Conservation (phyloP, 2,797 vertebrate genomes). For the Spheniscus humboldti region DNA sequence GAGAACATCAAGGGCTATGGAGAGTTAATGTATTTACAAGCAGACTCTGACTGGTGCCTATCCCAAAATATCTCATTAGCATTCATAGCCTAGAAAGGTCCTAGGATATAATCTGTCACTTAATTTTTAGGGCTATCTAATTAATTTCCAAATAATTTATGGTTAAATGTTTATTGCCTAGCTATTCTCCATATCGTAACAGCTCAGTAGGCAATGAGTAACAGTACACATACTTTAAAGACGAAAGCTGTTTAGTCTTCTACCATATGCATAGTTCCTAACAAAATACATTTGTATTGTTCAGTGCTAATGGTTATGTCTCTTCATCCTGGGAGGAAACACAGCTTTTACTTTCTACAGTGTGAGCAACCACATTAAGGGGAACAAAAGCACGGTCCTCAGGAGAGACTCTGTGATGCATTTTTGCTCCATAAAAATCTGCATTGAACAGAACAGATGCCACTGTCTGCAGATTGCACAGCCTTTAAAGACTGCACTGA, state of each 20-base stretch:
- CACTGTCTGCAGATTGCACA: neutral
- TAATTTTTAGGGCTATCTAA: neutral
- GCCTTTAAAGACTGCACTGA: neutral
- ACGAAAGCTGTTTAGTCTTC: neutral
- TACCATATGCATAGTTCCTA: neutral
- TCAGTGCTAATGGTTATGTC: neutral
- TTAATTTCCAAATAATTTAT: constrained; percentile 33
- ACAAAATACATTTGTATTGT: neutral
- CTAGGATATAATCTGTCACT: neutral
- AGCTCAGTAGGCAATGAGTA: constrained; percentile 25
- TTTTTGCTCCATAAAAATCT: constrained; percentile 21
- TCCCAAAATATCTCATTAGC: constrained; percentile 5
- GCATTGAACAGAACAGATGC: constrained; percentile 7
- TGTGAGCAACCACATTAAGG: neutral
- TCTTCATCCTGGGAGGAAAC: neutral
- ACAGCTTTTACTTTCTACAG: neutral
- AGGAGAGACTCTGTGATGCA: neutral
- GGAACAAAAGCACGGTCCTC: neutral
- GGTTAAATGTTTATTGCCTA: constrained; percentile 8
- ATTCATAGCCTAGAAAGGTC: neutral
- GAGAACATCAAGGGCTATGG: neutral
- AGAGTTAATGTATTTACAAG: neutral
- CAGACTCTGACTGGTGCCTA: neutral
- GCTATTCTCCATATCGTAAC: neutral
- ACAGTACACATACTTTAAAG: neutral